phyloP scores from a whole-genome alignment of 1,140 invertebrate genomes.

The Pachypsylla venusta region DNA sequence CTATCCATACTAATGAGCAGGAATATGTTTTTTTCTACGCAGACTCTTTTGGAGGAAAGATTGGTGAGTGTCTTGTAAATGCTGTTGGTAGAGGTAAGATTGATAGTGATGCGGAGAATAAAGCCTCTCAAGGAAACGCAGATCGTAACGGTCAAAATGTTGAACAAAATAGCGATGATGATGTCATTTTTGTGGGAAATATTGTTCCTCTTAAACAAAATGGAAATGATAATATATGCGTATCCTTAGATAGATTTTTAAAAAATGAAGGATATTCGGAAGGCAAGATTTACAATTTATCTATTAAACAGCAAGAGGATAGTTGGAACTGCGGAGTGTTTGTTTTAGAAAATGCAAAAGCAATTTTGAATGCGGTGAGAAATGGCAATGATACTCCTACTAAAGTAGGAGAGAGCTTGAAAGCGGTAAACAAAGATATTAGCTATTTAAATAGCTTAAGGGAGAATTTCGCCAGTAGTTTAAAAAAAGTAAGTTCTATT shows the following conservation, averaged over 20 bases:
- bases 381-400: neutral
- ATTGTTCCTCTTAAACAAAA: constrained; percentile 9
- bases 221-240: constrained; percentile 8
- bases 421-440: neutral
- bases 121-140: constrained; percentile 2
- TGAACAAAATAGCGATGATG: constrained; percentile 11
- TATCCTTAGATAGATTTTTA: constrained; percentile 9
- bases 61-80: constrained; percentile 8
- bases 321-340: neutral
- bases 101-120: constrained; percentile 11
- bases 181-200: constrained; percentile 9
- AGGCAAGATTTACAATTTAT: neutral
- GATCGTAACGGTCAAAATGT: neutral
- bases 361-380: neutral
- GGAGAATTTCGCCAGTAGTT: neutral
- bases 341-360: neutral
- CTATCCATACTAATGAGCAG: constrained; percentile 12
- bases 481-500: neutral
- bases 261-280: constrained; percentile 7
- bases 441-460: neutral
- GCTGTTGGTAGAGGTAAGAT: constrained; percentile 12
- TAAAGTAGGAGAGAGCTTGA: neutral
- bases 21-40: constrained; percentile 10
- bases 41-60: constrained; percentile 7
- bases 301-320: neutral